A percentile compares a stretch with the other conserved stretches of the same genome.
Evolutionary conservation across 2,113 vertebrate species (phyloP).

Genomic region (Platichthys stellatus): DNA sequence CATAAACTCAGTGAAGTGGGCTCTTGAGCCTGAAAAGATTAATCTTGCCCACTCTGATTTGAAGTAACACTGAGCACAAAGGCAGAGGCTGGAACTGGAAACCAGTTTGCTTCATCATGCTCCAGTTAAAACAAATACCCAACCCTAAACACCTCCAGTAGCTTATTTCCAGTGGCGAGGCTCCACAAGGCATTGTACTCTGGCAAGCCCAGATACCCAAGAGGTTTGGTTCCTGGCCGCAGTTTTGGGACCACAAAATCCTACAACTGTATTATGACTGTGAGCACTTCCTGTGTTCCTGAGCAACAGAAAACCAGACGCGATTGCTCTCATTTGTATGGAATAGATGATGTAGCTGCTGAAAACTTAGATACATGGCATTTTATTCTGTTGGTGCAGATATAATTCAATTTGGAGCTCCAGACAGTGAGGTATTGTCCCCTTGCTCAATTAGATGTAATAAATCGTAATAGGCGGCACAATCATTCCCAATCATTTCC

Average conservation of each 20-base stretch:
- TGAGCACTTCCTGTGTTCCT: neutral
- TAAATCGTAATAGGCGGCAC: conserved; percentile 62
- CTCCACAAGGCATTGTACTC: neutral
- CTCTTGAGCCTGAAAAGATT: neutral
- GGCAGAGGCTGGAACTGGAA: neutral
- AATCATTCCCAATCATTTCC: conserved; percentile 61
- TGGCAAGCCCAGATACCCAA: neutral
- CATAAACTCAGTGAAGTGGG: too few relatives aligned
- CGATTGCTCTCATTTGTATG: conserved; percentile 17
- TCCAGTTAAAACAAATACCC: conserved; percentile 15
- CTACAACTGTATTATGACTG: conserved; percentile 2
- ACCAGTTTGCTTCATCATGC: conserved; percentile 3
- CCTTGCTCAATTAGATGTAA: conserved; percentile 57
- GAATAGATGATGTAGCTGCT: conserved; percentile 11
- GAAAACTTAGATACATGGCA: conserved; percentile 17
- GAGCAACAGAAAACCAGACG: neutral
- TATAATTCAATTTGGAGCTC: conserved; percentile 50
- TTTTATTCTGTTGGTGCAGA: conserved; percentile 24
- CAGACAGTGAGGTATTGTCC: conserved; percentile 58
- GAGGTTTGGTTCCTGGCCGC: neutral
- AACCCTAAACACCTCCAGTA: conserved; percentile 10
- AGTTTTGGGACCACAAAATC: neutral
- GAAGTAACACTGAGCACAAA: conserved; percentile 4
- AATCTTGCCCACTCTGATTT: conserved; percentile 2
- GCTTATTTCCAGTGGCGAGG: conserved; percentile 4